Percentiles rank a stretch among this genome's conserved stretches.
phyloP scores from a whole-genome alignment of 2,113 vertebrate genomes.

The Trichechus manatus region DNA sequence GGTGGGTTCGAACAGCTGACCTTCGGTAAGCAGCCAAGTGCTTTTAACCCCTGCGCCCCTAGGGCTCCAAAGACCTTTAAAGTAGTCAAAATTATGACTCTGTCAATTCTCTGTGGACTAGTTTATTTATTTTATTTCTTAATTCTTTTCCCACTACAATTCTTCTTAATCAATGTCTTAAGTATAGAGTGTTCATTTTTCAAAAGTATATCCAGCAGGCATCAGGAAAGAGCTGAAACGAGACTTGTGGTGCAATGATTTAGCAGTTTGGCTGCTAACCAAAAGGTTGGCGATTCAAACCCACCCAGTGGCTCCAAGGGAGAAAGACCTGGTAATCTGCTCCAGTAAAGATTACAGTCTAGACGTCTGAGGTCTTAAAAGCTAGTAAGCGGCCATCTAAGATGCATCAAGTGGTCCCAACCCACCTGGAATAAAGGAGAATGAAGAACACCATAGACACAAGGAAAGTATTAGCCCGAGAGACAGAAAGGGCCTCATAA shows the following conservation, averaged over 20 bases:
- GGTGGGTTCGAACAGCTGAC: too few relatives aligned
- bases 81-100: slow-evolving; percentile 40
- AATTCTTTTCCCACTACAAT: background rate
- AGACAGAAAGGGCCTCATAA: too few relatives aligned
- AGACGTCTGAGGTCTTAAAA: too few relatives aligned
- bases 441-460: too few relatives aligned
- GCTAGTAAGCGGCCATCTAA: too few relatives aligned
- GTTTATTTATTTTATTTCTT: background rate
- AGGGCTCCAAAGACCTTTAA: slow-evolving; percentile 14
- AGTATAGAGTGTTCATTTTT: background rate
- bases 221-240: slow-evolving; percentile 3
- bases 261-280: background rate
- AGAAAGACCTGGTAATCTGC: background rate
- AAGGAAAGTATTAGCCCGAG: too few relatives aligned
- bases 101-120: background rate
- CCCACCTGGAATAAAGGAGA: too few relatives aligned
- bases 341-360: background rate
- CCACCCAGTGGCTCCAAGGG: too few relatives aligned
- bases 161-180: slow-evolving; percentile 27
- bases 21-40: too few relatives aligned
- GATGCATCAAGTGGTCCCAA: too few relatives aligned
- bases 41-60: too few relatives aligned
- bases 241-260: background rate
- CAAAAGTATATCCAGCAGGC: background rate
- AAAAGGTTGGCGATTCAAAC: background rate